Conservation (phyloP, 2,797 vertebrate species). For the Cryptoprocta ferox region DNA sequence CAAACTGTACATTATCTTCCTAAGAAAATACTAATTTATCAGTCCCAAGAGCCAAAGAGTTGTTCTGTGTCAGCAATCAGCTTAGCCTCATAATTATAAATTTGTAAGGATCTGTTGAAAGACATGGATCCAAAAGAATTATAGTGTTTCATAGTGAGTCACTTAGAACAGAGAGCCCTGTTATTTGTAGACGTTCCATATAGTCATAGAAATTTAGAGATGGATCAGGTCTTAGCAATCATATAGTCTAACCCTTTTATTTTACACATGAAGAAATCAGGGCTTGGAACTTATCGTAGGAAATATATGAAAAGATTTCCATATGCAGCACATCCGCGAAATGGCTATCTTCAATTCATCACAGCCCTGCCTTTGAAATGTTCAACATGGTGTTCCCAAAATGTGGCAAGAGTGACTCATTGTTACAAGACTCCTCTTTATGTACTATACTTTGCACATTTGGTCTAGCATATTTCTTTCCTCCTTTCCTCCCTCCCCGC, state of each 20-base stretch:
- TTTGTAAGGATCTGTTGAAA: constrained; percentile 77
- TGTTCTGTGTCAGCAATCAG: constrained; percentile 73
- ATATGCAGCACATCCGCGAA: neutral
- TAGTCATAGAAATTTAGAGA: constrained; percentile 58
- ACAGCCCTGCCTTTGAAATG: neutral
- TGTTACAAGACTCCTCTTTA: neutral
- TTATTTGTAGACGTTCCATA: constrained; percentile 73
- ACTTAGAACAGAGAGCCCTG: constrained; percentile 64
- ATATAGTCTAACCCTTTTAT: constrained; percentile 1
- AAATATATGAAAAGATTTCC: neutral
- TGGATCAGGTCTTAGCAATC: constrained; percentile 53
- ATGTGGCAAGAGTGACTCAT: neutral
- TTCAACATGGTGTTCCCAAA: neutral
- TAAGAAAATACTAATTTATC: constrained; percentile 82
- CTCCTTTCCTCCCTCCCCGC: neutral
- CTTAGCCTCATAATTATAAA: constrained; percentile 79
- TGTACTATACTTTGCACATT: neutral
- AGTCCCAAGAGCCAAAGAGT: constrained; percentile 71
- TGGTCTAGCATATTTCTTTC: neutral
- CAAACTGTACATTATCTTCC: constrained; percentile 78
- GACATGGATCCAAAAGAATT: constrained; percentile 73
- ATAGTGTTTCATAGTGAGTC: constrained; percentile 76
- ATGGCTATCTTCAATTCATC: neutral
- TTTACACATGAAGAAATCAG: constrained; percentile 62
- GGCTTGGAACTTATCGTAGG: neutral